Conservation (phyloP, 2,888 invertebrate species). For the Thyatira batis region DNA sequence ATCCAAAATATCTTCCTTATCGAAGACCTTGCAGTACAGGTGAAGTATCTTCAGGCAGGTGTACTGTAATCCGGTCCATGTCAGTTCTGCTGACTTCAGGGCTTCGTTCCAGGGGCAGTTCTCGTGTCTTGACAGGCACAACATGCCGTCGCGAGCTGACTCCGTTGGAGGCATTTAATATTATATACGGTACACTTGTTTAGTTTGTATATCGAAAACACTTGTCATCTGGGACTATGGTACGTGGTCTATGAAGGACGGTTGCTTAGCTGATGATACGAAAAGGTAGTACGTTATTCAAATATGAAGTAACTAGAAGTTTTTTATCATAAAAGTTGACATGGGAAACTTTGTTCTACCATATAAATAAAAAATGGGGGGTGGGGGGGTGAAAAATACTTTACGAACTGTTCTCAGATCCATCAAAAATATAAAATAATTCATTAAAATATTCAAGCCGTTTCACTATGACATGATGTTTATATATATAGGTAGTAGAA, state of each 20-base stretch:
- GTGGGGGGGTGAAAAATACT: too few species aligned
- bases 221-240: not conserved
- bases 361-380: too few species aligned
- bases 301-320: too few species aligned
- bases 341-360: too few species aligned
- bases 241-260: not conserved
- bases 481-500: too few species aligned
- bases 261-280: too few species aligned
- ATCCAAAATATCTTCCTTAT: conserved; percentile 89
- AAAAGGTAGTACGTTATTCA: too few species aligned
- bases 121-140: conserved; percentile 84
- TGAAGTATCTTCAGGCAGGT: conserved; percentile 92
- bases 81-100: conserved; percentile 79
- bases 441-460: too few species aligned
- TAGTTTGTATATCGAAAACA: not conserved
- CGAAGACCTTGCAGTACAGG: conserved; percentile 94
- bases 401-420: too few species aligned
- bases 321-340: too few species aligned
- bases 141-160: conserved; percentile 75
- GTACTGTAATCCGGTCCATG: conserved; percentile 92
- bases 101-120: conserved; percentile 84
- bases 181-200: conserved; percentile 14
- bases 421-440: too few species aligned
- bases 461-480: too few species aligned
- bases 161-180: conserved; percentile 79